Percentiles rank a stretch among this genome's conserved stretches.
Evolutionary conservation across 2,113 vertebrate genomes (phyloP).

Genomic region (Lepidothrix coronata): DNA sequence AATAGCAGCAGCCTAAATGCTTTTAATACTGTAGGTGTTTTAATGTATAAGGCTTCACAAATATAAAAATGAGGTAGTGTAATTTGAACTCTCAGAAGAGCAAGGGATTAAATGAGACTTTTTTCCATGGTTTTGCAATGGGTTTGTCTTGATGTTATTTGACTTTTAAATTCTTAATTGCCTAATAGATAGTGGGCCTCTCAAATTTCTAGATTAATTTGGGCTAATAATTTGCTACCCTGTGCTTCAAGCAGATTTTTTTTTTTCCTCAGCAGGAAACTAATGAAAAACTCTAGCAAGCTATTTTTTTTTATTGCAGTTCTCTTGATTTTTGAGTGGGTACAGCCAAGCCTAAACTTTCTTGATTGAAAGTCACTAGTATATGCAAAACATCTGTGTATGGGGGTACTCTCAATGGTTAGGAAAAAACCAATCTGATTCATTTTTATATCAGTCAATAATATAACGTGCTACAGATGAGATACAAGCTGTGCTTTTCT

Average conservation of each 20-base stretch:
- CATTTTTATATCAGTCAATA: not conserved
- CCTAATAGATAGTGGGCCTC: not conserved
- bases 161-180: not conserved
- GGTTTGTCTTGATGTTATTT: not conserved
- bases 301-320: not conserved
- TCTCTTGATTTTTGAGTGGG: not conserved
- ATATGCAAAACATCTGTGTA: not conserved
- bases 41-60: not conserved
- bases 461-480: not conserved
- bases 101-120: not conserved
- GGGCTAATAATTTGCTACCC: not conserved
- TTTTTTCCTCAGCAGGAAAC: not conserved
- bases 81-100: not conserved
- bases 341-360: not conserved
- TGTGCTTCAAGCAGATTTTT: not conserved
- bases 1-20: too few relatives aligned
- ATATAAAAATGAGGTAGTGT: not conserved
- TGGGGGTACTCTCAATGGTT: not conserved
- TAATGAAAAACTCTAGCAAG: not conserved
- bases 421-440: not conserved
- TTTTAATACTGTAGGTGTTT: fast-evolving
- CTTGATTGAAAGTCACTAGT: not conserved
- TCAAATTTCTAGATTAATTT: not conserved
- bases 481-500: not conserved
- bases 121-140: not conserved